These are phyloP conservation scores for Ambastaia sidthimunki DNA, from an alignment of 2,797 vertebrate species.

Conservation along the genomic window DNA sequence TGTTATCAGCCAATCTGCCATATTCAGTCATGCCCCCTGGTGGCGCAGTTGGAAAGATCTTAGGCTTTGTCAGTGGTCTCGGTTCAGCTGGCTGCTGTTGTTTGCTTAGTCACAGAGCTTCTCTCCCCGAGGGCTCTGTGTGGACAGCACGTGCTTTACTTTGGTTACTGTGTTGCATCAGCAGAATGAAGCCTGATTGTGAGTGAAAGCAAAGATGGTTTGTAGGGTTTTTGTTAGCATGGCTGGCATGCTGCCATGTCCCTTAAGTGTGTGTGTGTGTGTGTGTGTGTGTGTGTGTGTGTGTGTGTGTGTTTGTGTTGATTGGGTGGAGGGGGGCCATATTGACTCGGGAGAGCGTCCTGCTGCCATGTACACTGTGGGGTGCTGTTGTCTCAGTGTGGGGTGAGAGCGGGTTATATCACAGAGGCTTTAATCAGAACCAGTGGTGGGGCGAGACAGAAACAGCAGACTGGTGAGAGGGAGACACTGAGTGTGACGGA, in stretches of 20 bases:
- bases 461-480: neutral
- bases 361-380: conserved; percentile 12
- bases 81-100: neutral
- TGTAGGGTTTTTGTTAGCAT: conserved; percentile 12
- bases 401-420: conserved; percentile 23
- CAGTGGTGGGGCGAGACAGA: neutral
- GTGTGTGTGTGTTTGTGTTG: conserved; percentile 24
- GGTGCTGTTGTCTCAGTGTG: conserved; percentile 37
- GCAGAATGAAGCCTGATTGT: conserved; percentile 21
- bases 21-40: conserved; percentile 53
- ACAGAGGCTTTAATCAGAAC: conserved; percentile 48
- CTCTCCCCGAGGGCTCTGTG: neutral
- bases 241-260: neutral
- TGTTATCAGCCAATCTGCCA: conserved; percentile 1
- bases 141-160: neutral
- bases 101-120: conserved; percentile 34
- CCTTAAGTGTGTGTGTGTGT: conserved; percentile 12
- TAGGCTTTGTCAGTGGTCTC: neutral
- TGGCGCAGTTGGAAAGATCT: conserved; percentile 31
- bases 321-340: conserved; percentile 17
- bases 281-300: conserved; percentile 16
- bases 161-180: conserved; percentile 31
- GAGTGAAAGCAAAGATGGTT: neutral
- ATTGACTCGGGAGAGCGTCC: conserved; percentile 23
- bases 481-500: neutral